phyloP scores from a whole-genome alignment of 2,888 invertebrate species.

The Melieria omissa region DNA sequence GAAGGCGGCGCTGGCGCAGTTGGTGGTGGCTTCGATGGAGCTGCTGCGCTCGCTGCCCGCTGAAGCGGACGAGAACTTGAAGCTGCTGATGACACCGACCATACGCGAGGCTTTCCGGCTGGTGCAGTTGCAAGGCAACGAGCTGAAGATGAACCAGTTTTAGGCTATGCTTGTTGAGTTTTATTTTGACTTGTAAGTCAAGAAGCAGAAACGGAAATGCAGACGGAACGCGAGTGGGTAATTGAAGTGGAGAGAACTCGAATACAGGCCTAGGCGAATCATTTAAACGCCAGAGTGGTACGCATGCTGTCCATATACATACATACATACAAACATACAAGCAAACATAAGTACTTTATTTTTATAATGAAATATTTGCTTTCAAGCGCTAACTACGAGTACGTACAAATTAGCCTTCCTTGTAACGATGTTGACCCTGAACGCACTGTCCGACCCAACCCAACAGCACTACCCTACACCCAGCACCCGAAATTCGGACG shows the following conservation, averaged over 20 bases:
- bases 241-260: constrained; percentile 19
- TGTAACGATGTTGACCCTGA: no score
- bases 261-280: constrained; percentile 38
- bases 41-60: constrained; percentile 75
- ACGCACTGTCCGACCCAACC: no score
- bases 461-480: no score
- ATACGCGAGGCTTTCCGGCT: constrained; percentile 67
- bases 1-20: constrained; percentile 84
- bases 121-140: constrained; percentile 67
- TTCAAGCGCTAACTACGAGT: constrained; percentile 26
- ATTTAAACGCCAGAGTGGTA: constrained; percentile 14
- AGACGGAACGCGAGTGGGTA: neutral
- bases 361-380: constrained; percentile 30
- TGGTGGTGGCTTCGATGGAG: constrained; percentile 86
- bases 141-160: constrained; percentile 66
- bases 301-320: constrained; percentile 41
- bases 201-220: neutral
- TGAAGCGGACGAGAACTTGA: constrained; percentile 70
- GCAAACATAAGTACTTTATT: constrained; percentile 28
- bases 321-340: constrained; percentile 14
- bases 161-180: constrained; percentile 66
- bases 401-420: constrained; percentile 20
- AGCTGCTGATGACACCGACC: constrained; percentile 66
- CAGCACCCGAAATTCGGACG: no score
- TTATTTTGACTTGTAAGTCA: constrained; percentile 62